Conservation (phyloP, 2,888 invertebrate species). For the Ornithoptera alexandrae region DNA sequence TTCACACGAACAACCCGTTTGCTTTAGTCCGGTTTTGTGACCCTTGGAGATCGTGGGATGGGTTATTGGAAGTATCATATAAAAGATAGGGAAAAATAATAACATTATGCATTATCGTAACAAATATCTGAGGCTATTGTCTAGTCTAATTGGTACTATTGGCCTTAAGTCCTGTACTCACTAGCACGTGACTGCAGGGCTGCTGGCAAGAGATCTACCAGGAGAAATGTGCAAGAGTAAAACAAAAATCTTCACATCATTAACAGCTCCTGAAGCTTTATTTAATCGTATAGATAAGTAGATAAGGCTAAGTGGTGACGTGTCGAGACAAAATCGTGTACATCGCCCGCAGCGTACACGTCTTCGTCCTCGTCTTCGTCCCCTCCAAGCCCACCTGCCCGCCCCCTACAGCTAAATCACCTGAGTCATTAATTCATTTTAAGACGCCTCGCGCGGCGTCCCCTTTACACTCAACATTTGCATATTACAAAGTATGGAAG, state of each 20-base stretch:
- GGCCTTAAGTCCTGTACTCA: too few relatives aligned
- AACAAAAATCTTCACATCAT: too few relatives aligned
- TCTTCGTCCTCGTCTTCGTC: not conserved
- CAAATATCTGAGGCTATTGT: too few relatives aligned
- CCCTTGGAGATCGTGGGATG: conserved; percentile 25
- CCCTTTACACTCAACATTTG: conserved; percentile 73
- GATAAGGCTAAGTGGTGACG: not conserved
- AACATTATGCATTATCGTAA: too few relatives aligned
- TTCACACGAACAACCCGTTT: conserved; percentile 18
- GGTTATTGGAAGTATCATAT: not conserved
- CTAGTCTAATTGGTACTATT: too few relatives aligned
- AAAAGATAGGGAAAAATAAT: too few relatives aligned
- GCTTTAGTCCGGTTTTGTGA: conserved; percentile 8
- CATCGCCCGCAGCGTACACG: conserved; percentile 2
- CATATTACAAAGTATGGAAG: conserved; percentile 81
- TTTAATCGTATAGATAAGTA: too few relatives aligned
- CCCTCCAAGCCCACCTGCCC: not conserved
- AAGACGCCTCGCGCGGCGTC: conserved; percentile 68
- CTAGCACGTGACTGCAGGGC: too few relatives aligned
- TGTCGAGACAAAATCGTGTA: conserved; percentile 21
- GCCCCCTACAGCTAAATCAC: conserved; percentile 51
- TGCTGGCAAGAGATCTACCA: too few relatives aligned
- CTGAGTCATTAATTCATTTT: conserved; percentile 80
- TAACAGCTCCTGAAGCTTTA: too few relatives aligned
- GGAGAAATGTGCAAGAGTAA: too few relatives aligned